Evolutionary conservation across 2,888 invertebrate genomes (phyloP).

Genomic region (Drosophila tanythrix): DNA sequence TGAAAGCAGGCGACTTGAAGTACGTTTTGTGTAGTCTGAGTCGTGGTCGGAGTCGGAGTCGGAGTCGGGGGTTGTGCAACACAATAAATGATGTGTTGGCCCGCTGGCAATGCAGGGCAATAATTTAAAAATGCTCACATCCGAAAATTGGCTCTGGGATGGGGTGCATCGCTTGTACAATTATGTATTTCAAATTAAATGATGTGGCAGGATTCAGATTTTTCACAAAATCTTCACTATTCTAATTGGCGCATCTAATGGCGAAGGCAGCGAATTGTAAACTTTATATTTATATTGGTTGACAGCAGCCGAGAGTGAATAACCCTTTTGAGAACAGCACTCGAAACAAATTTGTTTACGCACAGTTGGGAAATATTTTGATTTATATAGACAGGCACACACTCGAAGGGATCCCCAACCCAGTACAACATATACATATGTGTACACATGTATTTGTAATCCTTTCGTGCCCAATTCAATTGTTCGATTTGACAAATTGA

Average conservation of each 20-base stretch:
- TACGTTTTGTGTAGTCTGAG: neutral
- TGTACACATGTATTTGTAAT: conserved; percentile 53
- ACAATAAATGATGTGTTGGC: conserved; percentile 59
- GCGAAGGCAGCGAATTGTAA: conserved; percentile 64
- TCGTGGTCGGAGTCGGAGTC: neutral
- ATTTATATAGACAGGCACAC: conserved; percentile 63
- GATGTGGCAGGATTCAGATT: conserved; percentile 84
- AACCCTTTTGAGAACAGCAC: conserved; percentile 63
- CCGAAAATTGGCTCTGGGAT: conserved; percentile 30
- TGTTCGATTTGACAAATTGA: conserved; percentile 79
- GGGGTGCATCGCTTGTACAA: conserved; percentile 48
- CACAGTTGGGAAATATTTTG: conserved; percentile 71
- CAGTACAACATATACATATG: neutral
- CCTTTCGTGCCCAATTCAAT: conserved; percentile 75
- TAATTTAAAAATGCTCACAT: conserved; percentile 82
- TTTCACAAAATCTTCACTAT: conserved; percentile 67
- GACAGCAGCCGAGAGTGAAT: conserved; percentile 21
- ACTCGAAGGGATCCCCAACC: conserved; percentile 38
- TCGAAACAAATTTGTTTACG: conserved; percentile 76
- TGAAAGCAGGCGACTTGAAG: conserved; percentile 15
- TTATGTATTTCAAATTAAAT: conserved; percentile 78
- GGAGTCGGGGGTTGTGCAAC: neutral
- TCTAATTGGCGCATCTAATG: conserved; percentile 79
- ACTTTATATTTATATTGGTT: conserved; percentile 34
- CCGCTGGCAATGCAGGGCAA: conserved; percentile 65